Evolutionary conservation across 2,113 vertebrate species (phyloP).

Genomic region (Anoura caudifer): DNA sequence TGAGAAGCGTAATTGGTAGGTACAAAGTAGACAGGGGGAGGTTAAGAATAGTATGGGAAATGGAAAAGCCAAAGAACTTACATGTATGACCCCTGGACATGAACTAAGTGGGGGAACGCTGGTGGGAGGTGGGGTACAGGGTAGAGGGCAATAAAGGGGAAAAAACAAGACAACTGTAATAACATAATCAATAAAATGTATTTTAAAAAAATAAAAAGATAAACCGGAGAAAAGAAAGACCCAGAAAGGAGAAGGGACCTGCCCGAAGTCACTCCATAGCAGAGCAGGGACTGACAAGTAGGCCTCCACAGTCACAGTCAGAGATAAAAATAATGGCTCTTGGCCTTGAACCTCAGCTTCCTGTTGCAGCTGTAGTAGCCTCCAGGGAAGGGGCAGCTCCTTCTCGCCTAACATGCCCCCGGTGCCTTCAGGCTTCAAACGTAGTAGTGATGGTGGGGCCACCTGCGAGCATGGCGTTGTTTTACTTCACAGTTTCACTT

Average conservation of each 20-base stretch:
- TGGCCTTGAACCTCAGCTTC: neutral
- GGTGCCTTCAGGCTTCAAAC: neutral
- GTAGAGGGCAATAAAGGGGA: no score
- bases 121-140: no score
- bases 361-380: neutral
- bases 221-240: neutral
- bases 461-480: neutral
- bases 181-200: neutral
- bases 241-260: neutral
- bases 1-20: no score
- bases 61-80: no score
- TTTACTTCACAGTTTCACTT: conserved; percentile 65
- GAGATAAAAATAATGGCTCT: neutral
- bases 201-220: neutral
- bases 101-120: no score
- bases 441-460: neutral
- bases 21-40: no score
- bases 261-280: neutral
- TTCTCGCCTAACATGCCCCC: neutral
- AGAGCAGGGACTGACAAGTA: neutral
- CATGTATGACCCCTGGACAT: no score
- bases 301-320: neutral
- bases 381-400: rapidly evolving
- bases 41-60: no score
- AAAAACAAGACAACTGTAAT: no score